Base-by-base conservation (phyloP, 2,888 invertebrate genomes). In the Drosophila kokeensis region DNA sequence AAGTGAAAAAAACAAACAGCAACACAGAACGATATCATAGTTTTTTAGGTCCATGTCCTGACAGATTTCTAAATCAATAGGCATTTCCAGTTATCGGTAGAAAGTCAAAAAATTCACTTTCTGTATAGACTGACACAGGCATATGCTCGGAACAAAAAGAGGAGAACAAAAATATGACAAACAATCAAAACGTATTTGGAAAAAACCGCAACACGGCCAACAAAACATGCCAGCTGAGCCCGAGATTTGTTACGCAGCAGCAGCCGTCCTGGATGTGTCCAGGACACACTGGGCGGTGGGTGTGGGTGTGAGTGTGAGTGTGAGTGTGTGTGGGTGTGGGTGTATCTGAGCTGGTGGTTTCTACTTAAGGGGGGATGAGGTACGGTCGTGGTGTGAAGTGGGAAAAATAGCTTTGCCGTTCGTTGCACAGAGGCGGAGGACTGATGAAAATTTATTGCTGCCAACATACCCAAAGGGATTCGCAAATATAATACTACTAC, bases 361-460 rank as follows among this genome's bases (percentile, higher is more conserved):
- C 57, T 50, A 73, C 71, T 85, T 81, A 75, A 86, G 79, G 73
- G 73, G 73, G 70, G 76, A 66, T 42, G 83, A 68, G 74, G 73
- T 55, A 66, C 71, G 58, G 67, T 15, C 62, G 55, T 55, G 81
- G 74, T 69, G 72, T 65, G 86, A 76, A 87, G 87, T 61, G 65
- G 73, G 76, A 79, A 87, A 84, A 85, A 88, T 83, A 86, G 84
- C 84, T 81, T 67, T 71, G 73, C 64, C 66, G 69, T 65, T 69
- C 58, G 69, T 64, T 75, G 72, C 74, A 69, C 75, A 67, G 72
- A 54, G 80, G 27, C 55, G n/a, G 70, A 57, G 54, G 83, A 75
- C 88, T 90, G 87, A 87, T 87, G 87, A 89, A 89, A 87, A 87
- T 87, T 87, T 87, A 87, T 87, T 87, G 87, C 88, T 79, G 81